A percentile compares a stretch with the other conserved stretches of the same genome.
These are phyloP conservation scores for Beroe forskalii DNA, from an alignment of 37 sponge, comb jelly and placozoan species.

Conservation along the genomic window DNA sequence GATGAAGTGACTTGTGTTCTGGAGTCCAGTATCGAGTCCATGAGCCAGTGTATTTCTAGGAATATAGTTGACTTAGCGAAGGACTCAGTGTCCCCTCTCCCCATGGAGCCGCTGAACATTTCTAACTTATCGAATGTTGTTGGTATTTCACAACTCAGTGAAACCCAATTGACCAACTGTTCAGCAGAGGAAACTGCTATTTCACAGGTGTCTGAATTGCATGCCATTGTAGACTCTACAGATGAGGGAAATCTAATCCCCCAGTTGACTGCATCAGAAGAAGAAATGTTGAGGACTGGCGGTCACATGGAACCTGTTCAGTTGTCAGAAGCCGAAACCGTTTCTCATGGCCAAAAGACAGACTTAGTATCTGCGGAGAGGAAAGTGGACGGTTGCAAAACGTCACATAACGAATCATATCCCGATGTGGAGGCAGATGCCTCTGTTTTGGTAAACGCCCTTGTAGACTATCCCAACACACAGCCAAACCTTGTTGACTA, in stretches of 20 bases:
- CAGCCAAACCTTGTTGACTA: slow-evolving; percentile 26
- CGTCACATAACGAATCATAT: too few relatives aligned
- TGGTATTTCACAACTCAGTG: neutral
- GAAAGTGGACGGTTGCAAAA: neutral
- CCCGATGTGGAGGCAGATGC: neutral
- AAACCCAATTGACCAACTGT: neutral
- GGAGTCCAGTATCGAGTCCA: neutral
- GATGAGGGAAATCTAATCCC: neutral
- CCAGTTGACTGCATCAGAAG: neutral
- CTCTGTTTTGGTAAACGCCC: neutral
- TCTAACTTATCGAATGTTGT: neutral
- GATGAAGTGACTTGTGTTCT: neutral
- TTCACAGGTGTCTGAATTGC: neutral
- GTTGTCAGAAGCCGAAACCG: neutral
- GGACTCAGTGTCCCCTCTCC: neutral
- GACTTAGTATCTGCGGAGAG: neutral
- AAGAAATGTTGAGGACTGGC: neutral
- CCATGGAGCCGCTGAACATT: too few relatives aligned
- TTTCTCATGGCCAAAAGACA: neutral
- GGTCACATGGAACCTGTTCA: neutral
- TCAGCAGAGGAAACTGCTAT: neutral
- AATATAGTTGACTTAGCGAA: neutral
- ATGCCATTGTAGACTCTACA: neutral
- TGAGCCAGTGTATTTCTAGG: slow-evolving; percentile 4
- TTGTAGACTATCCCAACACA: slow-evolving; percentile 49